Evolutionary conservation across 2,113 vertebrate species (phyloP).

Genomic region (Clinocottus analis): DNA sequence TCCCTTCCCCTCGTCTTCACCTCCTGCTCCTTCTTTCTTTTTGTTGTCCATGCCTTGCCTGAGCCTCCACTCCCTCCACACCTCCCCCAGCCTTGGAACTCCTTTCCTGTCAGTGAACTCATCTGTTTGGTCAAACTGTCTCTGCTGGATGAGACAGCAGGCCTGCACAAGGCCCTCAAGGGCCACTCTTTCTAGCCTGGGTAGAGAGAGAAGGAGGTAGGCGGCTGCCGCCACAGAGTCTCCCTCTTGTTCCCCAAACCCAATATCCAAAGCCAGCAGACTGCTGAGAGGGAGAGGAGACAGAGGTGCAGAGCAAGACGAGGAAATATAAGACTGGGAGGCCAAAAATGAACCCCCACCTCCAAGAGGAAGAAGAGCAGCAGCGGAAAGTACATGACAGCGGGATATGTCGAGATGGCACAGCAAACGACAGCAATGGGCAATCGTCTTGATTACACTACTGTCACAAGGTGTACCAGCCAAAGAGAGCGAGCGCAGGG

Average conservation of each 20-base stretch:
- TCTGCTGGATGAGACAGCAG: conserved; percentile 67
- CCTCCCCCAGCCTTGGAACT: conserved; percentile 60
- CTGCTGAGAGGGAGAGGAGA: conserved; percentile 63
- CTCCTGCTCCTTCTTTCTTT: conserved; percentile 9
- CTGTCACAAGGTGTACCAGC: conserved; percentile 73
- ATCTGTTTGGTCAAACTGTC: conserved; percentile 57
- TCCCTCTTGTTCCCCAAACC: conserved; percentile 71
- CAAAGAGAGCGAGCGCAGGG: conserved; percentile 76
- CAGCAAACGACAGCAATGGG: conserved; percentile 59
- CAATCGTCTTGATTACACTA: conserved; percentile 61
- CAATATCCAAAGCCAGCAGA: conserved; percentile 79
- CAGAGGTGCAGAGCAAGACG: conserved; percentile 16
- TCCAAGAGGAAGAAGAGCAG: conserved; percentile 72
- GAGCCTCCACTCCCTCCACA: conserved; percentile 65
- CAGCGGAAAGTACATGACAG: conserved; percentile 75
- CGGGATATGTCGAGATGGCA: conserved; percentile 78
- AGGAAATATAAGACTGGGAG: conserved; percentile 8
- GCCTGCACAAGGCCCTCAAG: conserved; percentile 76
- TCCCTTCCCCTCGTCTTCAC: conserved; percentile 26
- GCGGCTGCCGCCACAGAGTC: conserved; percentile 65
- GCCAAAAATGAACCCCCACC: conserved; percentile 5
- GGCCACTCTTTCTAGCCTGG: conserved; percentile 72
- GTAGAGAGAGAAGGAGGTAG: conserved; percentile 78
- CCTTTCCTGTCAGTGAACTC: conserved; percentile 64
- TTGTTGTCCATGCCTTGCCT: background rate